Base-by-base conservation (phyloP, 2,113 vertebrate species). In the Dicaeum eximium region DNA sequence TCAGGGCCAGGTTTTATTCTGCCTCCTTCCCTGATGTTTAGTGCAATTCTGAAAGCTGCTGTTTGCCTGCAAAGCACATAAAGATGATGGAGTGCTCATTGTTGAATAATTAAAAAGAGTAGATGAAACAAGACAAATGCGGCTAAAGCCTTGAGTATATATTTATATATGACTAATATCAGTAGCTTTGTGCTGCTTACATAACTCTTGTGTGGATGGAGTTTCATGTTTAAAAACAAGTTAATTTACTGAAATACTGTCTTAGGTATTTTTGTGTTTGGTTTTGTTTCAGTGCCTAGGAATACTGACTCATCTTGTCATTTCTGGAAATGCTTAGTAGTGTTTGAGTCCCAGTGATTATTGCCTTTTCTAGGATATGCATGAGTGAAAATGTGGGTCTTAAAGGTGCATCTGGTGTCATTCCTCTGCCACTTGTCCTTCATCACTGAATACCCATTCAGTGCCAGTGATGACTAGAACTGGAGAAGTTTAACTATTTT, bases 91-190 rank as follows among this genome's bases (percentile, higher is more conserved):
- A 67, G 30, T 64, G 38, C 3, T 1, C 50, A 47, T 40, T 8
- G 18, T 14, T 81, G 57, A 85, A 69, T 86, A 67, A 72, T 92
- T 85, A 85, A 82, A 70, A 44, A 50, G 61, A 78, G 33, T 7
- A 61, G 38, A 51, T 72, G 78, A 82, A 92, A 80, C 48, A 85
- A 72, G 83, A 79, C 65, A 78, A 86, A 53, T 51, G 47, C 23
- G 74, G 48, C 51, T 81, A 47, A 79, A 89, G 42, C 66, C 57
- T 91, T 66, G 60, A 80, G 18, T 47, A 33, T 50, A 15, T 84
- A 30, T 65, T 88, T 85, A 64, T 42, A 21, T n/a, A 16, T 2
- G 6, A 25, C 44, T 84, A 22, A 23, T 75, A 35, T 5, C 28
- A 37, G 51, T 38, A 50, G 47, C 62, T 90, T 54, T 90, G 56